Conservation (phyloP, 2,888 invertebrate species). For the Nephrocerus scutellatus region DNA sequence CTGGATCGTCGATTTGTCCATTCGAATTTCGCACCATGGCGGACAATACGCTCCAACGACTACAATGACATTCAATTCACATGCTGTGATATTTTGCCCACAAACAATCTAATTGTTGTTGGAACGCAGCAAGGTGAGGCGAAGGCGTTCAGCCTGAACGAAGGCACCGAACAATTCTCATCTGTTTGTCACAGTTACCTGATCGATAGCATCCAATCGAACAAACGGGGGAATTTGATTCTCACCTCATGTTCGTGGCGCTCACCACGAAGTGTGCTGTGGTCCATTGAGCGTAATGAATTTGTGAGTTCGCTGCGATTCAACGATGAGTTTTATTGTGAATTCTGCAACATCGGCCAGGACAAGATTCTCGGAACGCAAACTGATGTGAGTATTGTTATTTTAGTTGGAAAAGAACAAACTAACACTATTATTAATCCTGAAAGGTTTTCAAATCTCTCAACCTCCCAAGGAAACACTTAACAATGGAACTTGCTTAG, state of each 20-base stretch:
- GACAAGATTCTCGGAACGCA: slow-evolving; percentile 86
- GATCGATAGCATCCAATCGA: slow-evolving; percentile 71
- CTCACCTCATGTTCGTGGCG: slow-evolving; percentile 83
- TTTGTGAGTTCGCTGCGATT: slow-evolving; percentile 58
- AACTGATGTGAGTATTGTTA: slow-evolving; percentile 51
- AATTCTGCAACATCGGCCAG: slow-evolving; percentile 80
- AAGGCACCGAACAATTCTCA: slow-evolving; percentile 70
- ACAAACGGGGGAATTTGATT: slow-evolving; percentile 67
- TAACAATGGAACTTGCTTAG: no score
- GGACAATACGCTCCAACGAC: slow-evolving; percentile 57
- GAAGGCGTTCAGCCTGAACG: slow-evolving; percentile 76
- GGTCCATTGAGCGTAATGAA: slow-evolving; percentile 43
- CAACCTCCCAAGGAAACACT: no score
- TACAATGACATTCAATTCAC: slow-evolving; percentile 67
- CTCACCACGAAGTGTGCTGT: slow-evolving; percentile 58
- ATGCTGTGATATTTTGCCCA: slow-evolving; percentile 57
- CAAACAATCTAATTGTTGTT: slow-evolving; percentile 56
- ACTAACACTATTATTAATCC: no score
- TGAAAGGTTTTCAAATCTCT: no score
- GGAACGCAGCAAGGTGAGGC: slow-evolving; percentile 90
- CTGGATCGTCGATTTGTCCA: slow-evolving; percentile 77
- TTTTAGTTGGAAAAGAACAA: neutral
- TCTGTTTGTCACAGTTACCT: slow-evolving; percentile 81
- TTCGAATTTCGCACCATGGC: slow-evolving; percentile 70
- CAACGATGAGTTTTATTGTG: slow-evolving; percentile 81